phyloP scores from a whole-genome alignment of 2,888 invertebrate species.

The Drosophila lutescens region DNA sequence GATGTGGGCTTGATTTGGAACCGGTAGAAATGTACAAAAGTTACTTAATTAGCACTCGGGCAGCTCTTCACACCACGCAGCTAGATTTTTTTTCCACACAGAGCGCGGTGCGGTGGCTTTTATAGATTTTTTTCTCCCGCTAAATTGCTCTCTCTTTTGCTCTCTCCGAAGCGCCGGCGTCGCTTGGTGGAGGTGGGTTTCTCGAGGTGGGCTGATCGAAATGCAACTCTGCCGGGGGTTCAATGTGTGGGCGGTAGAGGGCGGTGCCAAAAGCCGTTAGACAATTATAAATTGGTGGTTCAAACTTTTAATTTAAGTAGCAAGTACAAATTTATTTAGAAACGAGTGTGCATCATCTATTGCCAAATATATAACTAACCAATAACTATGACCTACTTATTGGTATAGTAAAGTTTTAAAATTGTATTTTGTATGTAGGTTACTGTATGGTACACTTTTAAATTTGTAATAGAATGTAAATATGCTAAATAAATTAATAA shows the following conservation, averaged over 20 bases:
- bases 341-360: too few species aligned
- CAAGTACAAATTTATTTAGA: too few species aligned
- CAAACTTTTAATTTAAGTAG: too few species aligned
- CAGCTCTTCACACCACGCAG: slow-evolving; percentile 22
- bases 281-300: too few species aligned
- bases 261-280: neutral
- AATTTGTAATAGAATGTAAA: too few species aligned
- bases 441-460: too few species aligned
- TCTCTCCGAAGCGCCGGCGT: neutral
- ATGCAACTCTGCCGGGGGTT: neutral
- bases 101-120: slow-evolving; percentile 22
- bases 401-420: too few species aligned
- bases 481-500: too few species aligned
- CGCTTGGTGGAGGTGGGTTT: neutral
- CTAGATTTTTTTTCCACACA: slow-evolving; percentile 31
- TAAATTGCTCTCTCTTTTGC: neutral
- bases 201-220: neutral
- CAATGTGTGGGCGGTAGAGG: neutral
- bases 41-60: slow-evolving; percentile 54
- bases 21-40: slow-evolving; percentile 30
- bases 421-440: too few species aligned
- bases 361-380: too few species aligned
- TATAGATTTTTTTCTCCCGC: slow-evolving; percentile 4
- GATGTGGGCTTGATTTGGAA: slow-evolving; percentile 16
- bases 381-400: too few species aligned